phyloP scores from a whole-genome alignment of 2,113 vertebrate species.

The Lucifuga dentata region DNA sequence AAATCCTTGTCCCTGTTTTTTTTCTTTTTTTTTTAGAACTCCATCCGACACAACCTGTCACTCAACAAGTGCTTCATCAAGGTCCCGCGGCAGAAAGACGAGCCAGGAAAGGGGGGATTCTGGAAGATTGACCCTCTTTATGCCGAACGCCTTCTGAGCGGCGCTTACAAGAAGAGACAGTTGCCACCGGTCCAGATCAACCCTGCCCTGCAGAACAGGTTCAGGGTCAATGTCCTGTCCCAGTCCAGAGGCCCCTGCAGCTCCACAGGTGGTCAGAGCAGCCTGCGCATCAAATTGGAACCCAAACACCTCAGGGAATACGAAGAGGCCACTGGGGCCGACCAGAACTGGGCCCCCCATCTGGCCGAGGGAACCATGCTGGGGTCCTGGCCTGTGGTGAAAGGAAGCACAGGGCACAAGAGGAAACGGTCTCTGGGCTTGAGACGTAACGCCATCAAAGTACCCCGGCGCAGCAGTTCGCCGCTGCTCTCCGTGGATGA shows the following conservation, averaged over 20 bases:
- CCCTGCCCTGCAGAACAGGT: slow-evolving; percentile 82
- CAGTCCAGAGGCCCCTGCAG: slow-evolving; percentile 26
- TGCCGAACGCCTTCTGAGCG: slow-evolving; percentile 88
- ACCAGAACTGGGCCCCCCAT: slow-evolving; percentile 81
- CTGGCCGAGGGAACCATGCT: slow-evolving; percentile 74
- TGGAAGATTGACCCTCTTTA: slow-evolving; percentile 97
- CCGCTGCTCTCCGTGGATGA: slow-evolving; percentile 87
- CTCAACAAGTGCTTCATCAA: slow-evolving; percentile 99
- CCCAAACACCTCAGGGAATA: slow-evolving; percentile 89
- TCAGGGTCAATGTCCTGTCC: slow-evolving; percentile 35
- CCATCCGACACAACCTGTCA: slow-evolving; percentile 96
- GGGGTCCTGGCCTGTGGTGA: slow-evolving; percentile 69
- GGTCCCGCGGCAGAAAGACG: slow-evolving; percentile 94
- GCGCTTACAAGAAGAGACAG: slow-evolving; percentile 90
- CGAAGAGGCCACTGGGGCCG: slow-evolving; percentile 84
- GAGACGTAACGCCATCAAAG: slow-evolving; percentile 79
- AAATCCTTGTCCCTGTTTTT: slow-evolving; percentile 24
- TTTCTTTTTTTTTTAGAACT: slow-evolving; percentile 85
- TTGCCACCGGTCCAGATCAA: slow-evolving; percentile 90
- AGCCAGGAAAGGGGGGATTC: slow-evolving; percentile 95
- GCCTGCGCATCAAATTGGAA: slow-evolving; percentile 80
- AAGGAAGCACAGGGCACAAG: slow-evolving; percentile 77
- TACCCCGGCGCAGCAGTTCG: slow-evolving; percentile 77
- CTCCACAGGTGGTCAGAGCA: not conserved
- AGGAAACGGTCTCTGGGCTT: slow-evolving; percentile 81